These are phyloP conservation scores for Apocrypta bakeri DNA, from an alignment of 1,140 invertebrate genomes.

Conservation along the genomic window DNA sequence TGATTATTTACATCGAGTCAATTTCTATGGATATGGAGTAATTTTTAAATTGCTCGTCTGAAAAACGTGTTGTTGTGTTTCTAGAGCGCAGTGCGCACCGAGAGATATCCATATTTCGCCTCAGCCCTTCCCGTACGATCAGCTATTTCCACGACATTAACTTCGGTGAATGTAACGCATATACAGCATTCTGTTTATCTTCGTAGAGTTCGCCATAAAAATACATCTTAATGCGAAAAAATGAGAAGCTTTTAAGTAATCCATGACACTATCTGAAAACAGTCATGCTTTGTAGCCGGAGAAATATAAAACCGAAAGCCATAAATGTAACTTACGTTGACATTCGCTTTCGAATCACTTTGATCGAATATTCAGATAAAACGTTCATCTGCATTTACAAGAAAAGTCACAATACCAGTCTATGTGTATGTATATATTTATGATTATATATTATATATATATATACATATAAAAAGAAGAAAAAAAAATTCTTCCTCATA, in stretches of 20 bases:
- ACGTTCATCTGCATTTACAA: not conserved
- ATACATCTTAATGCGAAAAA: conserved; percentile 20
- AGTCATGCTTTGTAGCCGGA: conserved; percentile 12
- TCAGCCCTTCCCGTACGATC: not conserved
- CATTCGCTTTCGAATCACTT: conserved; percentile 14
- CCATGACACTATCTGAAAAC: conserved; percentile 9
- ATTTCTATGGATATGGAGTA: not conserved
- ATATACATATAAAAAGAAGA: too few species aligned
- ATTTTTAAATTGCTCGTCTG: not conserved
- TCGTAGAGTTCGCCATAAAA: conserved; percentile 1
- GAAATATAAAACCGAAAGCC: conserved; percentile 20
- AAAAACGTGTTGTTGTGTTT: not conserved
- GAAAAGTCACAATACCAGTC: not conserved
- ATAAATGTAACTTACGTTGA: conserved; percentile 21
- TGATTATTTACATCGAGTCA: not conserved
- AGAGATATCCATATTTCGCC: not conserved
- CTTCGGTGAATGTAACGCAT: not conserved
- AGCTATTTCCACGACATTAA: conserved; percentile 21
- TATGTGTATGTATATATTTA: too few species aligned
- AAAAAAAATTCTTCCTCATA: not conserved
- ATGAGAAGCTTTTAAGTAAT: conserved; percentile 38
- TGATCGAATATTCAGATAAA: not conserved
- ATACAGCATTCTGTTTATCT: conserved; percentile 33
- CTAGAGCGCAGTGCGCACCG: not conserved
- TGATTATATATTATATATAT: too few species aligned